Evolutionary conservation across 2,888 invertebrate genomes (phyloP).

Genomic region (Platycheirus albimanus): DNA sequence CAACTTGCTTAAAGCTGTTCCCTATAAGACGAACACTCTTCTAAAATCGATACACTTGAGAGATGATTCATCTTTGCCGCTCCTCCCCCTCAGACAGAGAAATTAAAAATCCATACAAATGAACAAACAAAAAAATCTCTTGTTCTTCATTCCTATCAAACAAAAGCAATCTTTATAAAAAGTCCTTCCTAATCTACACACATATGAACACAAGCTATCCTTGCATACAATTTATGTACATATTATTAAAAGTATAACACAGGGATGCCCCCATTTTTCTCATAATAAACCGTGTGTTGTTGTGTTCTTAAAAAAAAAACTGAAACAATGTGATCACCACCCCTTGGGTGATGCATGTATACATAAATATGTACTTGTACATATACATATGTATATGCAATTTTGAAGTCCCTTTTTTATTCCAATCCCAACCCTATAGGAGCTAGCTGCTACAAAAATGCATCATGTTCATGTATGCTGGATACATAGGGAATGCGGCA

Average conservation of each 20-base stretch:
- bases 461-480: slow-evolving; percentile 8
- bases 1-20: not conserved
- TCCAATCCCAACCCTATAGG: not conserved
- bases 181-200: not conserved
- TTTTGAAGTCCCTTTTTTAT: slow-evolving; percentile 21
- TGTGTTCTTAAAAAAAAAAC: not conserved
- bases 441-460: slow-evolving; percentile 1
- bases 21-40: not conserved
- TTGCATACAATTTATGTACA: not conserved
- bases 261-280: slow-evolving; percentile 7
- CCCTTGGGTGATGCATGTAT: slow-evolving; percentile 2
- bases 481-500: slow-evolving; percentile 2
- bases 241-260: not conserved
- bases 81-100: not conserved
- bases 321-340: slow-evolving; percentile 36
- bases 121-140: not conserved
- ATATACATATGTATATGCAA: too few species aligned
- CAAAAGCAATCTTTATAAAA: not conserved
- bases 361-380: not conserved
- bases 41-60: too few species aligned
- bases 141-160: not conserved
- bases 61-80: not conserved
- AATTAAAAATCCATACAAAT: not conserved
- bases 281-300: slow-evolving; percentile 17
- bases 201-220: not conserved